phyloP scores from a whole-genome alignment of 2,797 vertebrate species.

The Odontamblyopus rebecca region DNA sequence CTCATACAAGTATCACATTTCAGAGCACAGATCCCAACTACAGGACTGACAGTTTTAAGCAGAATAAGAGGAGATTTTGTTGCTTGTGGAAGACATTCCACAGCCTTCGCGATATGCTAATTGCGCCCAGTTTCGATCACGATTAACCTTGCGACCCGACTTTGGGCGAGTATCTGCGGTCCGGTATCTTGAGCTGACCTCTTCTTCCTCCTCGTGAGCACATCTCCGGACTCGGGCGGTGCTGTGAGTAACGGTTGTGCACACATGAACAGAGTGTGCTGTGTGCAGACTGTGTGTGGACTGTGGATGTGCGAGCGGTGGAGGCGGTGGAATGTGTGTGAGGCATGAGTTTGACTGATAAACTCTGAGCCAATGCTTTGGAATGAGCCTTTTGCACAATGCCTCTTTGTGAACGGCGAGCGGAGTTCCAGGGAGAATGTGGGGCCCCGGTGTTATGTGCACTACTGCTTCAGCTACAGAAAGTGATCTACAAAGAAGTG shows the following conservation, averaged over 20 bases:
- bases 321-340: slow-evolving; percentile 20
- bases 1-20: too few relatives aligned
- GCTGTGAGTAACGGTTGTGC: slow-evolving; percentile 18
- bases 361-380: slow-evolving; percentile 25
- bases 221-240: not conserved
- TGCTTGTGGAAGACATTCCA: too few relatives aligned
- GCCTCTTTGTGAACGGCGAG: slow-evolving; percentile 8
- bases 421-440: slow-evolving; percentile 8
- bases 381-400: slow-evolving; percentile 28
- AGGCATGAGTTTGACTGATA: slow-evolving; percentile 29
- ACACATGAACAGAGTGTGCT: slow-evolving; percentile 4
- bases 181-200: too few relatives aligned
- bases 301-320: slow-evolving; percentile 1
- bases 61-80: too few relatives aligned
- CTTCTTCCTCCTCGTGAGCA: not conserved
- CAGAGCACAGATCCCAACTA: too few relatives aligned
- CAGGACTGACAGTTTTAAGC: too few relatives aligned
- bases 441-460: slow-evolving; percentile 17
- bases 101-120: too few relatives aligned
- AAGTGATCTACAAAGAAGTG: too few relatives aligned
- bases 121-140: too few relatives aligned
- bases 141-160: too few relatives aligned
- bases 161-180: too few relatives aligned
- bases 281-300: not conserved
- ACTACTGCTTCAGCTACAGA: not conserved